These are phyloP conservation scores for Halyomorpha halys DNA, from an alignment of 1,140 invertebrate species.

Conservation along the genomic window DNA sequence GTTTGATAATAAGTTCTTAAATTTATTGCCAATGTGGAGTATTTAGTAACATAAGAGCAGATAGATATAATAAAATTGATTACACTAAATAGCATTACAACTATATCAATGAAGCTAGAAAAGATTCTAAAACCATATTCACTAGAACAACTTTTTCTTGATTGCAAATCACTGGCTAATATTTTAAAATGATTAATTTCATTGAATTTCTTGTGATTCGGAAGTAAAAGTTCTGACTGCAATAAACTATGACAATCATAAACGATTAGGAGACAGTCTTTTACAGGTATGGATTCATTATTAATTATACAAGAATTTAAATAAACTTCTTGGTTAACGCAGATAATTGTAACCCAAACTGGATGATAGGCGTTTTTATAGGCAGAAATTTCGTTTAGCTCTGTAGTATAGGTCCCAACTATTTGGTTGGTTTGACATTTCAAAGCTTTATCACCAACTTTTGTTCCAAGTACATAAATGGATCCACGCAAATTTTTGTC, in stretches of 20 bases:
- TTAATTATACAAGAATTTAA: neutral
- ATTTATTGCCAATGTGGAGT: conserved; percentile 19
- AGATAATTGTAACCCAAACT: neutral
- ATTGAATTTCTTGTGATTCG: neutral
- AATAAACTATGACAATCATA: neutral
- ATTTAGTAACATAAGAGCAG: neutral
- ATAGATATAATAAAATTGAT: neutral
- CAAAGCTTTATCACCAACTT: neutral
- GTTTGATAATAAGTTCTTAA: conserved; percentile 12
- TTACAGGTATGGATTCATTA: neutral
- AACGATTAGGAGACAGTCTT: neutral
- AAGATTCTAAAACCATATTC: neutral
- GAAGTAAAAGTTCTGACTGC: conserved; percentile 1
- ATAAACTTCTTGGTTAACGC: neutral
- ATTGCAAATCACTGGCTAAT: neutral
- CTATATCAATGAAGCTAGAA: neutral
- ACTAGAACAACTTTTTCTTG: neutral
- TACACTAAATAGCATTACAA: neutral
- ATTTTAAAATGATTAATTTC: conserved; percentile 4
- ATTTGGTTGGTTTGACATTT: neutral
- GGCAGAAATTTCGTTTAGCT: neutral
- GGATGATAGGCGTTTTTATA: neutral
- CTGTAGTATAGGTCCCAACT: neutral
- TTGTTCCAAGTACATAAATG: neutral
- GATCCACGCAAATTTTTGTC: neutral